Evolutionary conservation across 2,797 vertebrate genomes (phyloP), one percentile per base, ranked within the genome.

Genomic region (Myotis pilosus): DNA sequence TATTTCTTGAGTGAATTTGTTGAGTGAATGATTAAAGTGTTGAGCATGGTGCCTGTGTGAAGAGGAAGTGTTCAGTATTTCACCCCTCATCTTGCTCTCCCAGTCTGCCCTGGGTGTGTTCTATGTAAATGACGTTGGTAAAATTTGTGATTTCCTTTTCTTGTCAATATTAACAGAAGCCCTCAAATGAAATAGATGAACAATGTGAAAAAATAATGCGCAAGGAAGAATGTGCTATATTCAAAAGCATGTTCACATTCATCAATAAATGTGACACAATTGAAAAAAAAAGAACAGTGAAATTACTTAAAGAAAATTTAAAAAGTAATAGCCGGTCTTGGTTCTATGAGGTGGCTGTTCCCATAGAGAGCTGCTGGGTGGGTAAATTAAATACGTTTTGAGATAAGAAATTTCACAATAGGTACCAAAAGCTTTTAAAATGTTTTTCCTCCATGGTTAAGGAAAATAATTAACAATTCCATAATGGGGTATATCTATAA

Each of bases 381-480:
- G 28, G 22, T 44, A 49, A 19, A 78, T 10, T 19, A 81, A 88
- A 68, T 10, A 19, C 25, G 30, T 92, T 89, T 89, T 85, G 41
- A 74, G 76, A 15, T 22, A 38, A 71, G 19, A 55, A 79, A 92
- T 60, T 76, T 90, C 23, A 79, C 64, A 36, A 17, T 6, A 25
- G n/a, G 8, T 76, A 80, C 22, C 1, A 33, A 55, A 81, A 55
- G 20, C 8, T 28, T 78, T 85, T 44, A 68, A 72, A 71, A 74
- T 49, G 9, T 86, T 92, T 92, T 74, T 33, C 47, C 15, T 71
- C 8, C 38, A 36, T 78, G 4, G 80, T 38, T 82, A 80, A 94
- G 28, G 66, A 92, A 64, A 79, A 87, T 38, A 75, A 95, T 84
- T 16, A 84, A 83, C 86, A 83, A 91, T 47, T 28, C 22, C 38